phyloP scores from a whole-genome alignment of 2,113 vertebrate species.

The Phoenicopterus ruber region DNA sequence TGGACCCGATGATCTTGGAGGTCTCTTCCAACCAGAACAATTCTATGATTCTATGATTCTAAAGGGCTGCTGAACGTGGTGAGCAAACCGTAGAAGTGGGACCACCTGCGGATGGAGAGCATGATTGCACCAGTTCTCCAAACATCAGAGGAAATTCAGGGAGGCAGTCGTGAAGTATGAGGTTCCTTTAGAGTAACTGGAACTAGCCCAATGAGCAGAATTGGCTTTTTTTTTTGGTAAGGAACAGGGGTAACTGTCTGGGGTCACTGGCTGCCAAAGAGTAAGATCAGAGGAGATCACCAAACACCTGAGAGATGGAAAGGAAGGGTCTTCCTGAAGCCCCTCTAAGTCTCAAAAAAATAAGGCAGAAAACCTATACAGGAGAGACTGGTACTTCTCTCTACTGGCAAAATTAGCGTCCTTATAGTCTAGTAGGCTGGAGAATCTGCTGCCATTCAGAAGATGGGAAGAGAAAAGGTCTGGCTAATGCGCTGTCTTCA shows the following conservation, averaged over 20 bases:
- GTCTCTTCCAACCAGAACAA: too few relatives aligned
- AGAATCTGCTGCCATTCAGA: neutral
- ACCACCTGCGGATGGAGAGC: neutral
- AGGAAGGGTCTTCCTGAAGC: neutral
- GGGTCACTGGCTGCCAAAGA: neutral
- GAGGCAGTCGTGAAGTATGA: neutral
- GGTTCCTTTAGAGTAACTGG: neutral
- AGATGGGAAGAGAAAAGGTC: neutral
- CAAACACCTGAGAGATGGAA: neutral
- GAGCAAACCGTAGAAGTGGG: neutral
- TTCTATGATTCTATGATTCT: too few relatives aligned
- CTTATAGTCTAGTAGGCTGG: neutral
- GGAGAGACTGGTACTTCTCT: neutral
- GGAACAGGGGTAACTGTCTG: accelerated
- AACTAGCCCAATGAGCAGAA: neutral
- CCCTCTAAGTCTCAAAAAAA: neutral
- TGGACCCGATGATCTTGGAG: too few relatives aligned
- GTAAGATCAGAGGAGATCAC: neutral
- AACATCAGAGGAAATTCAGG: neutral
- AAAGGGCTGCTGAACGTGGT: neutral
- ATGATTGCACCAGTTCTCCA: neutral
- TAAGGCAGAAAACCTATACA: neutral
- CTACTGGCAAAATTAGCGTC: neutral
- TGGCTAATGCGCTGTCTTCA: neutral
- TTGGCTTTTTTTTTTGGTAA: neutral